These are phyloP conservation scores for Corythornis vintsioides DNA, from an alignment of 2,113 vertebrate genomes.

Conservation along the genomic window DNA sequence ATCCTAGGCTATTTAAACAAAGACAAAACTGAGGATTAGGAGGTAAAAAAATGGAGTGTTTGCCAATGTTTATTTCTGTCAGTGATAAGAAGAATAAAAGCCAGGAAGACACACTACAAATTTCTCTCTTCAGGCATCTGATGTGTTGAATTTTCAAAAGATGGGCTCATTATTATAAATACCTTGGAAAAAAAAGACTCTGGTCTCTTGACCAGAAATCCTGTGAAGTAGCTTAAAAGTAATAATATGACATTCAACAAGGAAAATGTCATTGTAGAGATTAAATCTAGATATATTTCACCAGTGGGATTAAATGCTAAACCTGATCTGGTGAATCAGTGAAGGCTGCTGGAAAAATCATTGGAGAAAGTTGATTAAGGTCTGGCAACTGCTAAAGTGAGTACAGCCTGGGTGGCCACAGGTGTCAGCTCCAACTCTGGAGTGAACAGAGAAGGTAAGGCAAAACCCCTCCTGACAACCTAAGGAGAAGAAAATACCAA, in stretches of 20 bases:
- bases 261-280: neutral
- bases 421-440: constrained; percentile 19
- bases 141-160: neutral
- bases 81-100: neutral
- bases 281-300: constrained; percentile 15
- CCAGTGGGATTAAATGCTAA: constrained; percentile 15
- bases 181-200: neutral
- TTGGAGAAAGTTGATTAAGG: constrained; percentile 58
- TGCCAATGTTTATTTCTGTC: neutral
- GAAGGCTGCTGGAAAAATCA: constrained; percentile 47
- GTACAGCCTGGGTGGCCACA: constrained; percentile 56
- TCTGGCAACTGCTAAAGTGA: constrained; percentile 58
- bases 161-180: neutral
- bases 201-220: neutral
- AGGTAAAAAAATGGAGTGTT: neutral
- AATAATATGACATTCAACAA: neutral
- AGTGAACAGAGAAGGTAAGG: neutral
- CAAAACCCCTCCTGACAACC: neutral
- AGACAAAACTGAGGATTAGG: neutral
- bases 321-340: neutral
- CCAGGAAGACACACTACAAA: neutral
- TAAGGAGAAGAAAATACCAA: constrained; percentile 1
- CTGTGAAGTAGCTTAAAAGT: neutral
- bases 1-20: neutral
- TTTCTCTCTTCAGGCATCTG: neutral